Evolutionary conservation across 2,888 invertebrate genomes (phyloP), one percentile per base, ranked within the genome.

Genomic region (Hemaris fuciformis): DNA sequence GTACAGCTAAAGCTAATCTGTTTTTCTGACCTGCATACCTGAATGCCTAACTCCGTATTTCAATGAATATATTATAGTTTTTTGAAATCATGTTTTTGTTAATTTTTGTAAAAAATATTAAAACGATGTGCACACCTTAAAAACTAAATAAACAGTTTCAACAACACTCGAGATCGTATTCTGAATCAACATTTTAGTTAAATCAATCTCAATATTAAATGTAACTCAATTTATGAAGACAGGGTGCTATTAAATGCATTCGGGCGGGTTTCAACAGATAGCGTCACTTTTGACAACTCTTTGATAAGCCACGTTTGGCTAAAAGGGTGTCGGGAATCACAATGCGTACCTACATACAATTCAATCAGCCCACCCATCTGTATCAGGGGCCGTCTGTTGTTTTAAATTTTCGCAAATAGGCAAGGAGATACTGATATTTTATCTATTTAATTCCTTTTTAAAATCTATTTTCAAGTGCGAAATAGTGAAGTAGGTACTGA

Each of bases 221-320:
- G 38, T 6, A 15, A 48, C 48, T 48, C 48, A 48, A 48, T 48
- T 48, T 15, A 27, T 68, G 64, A 72, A 75, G 73, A 45, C 45
- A 45, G 48, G 48, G 48, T n/a, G 0, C 85, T 86, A 85, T 85
- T 85, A 83, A 83, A 83, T 79, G 80, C 86, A 85, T 85, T 89
- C 78, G 79, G 80, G 85, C 84, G 80, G 79, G 74, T 83, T 82
- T 80, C 74, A 79, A 70, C 74, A 74, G 88, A 89, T 89, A 89
- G 75, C 77, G 89, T 88, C 89, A 85, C 74, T 83, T 80, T 78
- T 84, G 87, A 85, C 86, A 78, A 83, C 83, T 81, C 84, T 81
- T 79, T 81, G 90, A 90, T 90, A 89, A 87, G 80, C 79, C 84
- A 87, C 84, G 85, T 79, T 76, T 68, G 72, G 70, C n/a, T 79